These are phyloP conservation scores for Fringilla coelebs DNA, from an alignment of 2,797 vertebrate genomes.

Conservation along the genomic window DNA sequence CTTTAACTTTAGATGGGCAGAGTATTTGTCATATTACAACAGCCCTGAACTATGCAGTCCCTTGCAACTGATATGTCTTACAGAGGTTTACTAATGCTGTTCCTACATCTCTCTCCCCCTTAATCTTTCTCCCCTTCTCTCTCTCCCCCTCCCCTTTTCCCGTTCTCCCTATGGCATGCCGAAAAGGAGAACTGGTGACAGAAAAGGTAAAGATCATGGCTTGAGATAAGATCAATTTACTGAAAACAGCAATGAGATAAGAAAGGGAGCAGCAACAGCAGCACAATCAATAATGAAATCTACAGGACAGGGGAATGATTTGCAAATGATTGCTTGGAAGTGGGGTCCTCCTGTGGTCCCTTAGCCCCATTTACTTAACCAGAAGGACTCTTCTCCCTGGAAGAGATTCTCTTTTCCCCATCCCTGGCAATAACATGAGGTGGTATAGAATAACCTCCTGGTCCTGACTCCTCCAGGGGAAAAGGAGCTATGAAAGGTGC, in stretches of 20 bases:
- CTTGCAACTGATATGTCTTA: not conserved
- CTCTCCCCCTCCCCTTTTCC: not conserved
- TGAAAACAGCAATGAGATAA: not conserved
- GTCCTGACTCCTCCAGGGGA: not conserved
- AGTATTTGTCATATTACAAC: not conserved
- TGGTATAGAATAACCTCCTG: not conserved
- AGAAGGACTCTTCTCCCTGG: not conserved
- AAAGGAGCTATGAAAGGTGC: not conserved
- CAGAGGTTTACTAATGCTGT: not conserved
- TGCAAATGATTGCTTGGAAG: rapidly evolving
- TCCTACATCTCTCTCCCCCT: not conserved
- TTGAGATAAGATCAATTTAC: not conserved
- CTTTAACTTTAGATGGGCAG: not conserved
- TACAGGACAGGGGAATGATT: not conserved
- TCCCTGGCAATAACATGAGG: not conserved
- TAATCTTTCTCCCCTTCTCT: no score
- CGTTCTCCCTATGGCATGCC: not conserved
- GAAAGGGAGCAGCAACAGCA: not conserved
- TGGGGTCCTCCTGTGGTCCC: not conserved
- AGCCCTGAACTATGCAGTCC: not conserved
- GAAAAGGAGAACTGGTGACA: not conserved
- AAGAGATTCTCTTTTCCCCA: not conserved
- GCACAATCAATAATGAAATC: not conserved
- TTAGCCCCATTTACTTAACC: not conserved
- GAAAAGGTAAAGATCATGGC: not conserved